Base-by-base conservation (phyloP, 2,113 vertebrate species). In the Laterallus jamaicensis region DNA sequence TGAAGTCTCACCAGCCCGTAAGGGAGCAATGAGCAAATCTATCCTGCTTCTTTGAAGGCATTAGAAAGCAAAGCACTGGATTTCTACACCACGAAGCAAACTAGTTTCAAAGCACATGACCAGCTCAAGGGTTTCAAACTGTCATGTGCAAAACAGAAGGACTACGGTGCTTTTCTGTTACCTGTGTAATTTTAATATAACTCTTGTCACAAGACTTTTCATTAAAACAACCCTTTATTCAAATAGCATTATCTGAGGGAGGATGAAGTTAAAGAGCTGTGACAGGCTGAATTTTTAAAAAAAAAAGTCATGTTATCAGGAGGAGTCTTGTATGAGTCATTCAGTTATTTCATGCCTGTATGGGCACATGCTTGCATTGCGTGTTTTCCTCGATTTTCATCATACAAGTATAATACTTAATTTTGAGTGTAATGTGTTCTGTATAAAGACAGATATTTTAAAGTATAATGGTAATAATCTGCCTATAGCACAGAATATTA, bases 191-290 rank as follows among this genome's bases (percentile, higher is more conserved):
- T 81, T 90, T 74, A 93, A 68, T 74, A 37, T 69, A 94, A 81
- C 42, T 93, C 31, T 71, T 90, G 88, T 93, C 94, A 90, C 93
- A 86, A 88, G 90, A 73, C 73, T 67, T 77, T 76, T 90, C 54
- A 54, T 74, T 44, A 78, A 94, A 95, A 78, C 60, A 96, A 50
- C 5, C 32, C 12, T 93, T 88, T 94, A 95, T 92, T 96, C 95
- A 86, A 93, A 92, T 84, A 93, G 44, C 69, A 71, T 75, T 96
- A 90, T 95, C 85, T 90, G 94, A 93, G 73, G 92, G 86, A 94
- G 78, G 91, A 82, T 92, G 68, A 96, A 95, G 82, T 90, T 95
- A 83, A 88, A 92, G 64, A 93, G 42, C 56, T 88, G 52, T 94
- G 90, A 92, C 77, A 88, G 82, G 75, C 16, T 63, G 68, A 88